These are phyloP conservation scores for Campylorhamphus procurvoides DNA, from an alignment of 2,113 vertebrate species.

Conservation along the genomic window DNA sequence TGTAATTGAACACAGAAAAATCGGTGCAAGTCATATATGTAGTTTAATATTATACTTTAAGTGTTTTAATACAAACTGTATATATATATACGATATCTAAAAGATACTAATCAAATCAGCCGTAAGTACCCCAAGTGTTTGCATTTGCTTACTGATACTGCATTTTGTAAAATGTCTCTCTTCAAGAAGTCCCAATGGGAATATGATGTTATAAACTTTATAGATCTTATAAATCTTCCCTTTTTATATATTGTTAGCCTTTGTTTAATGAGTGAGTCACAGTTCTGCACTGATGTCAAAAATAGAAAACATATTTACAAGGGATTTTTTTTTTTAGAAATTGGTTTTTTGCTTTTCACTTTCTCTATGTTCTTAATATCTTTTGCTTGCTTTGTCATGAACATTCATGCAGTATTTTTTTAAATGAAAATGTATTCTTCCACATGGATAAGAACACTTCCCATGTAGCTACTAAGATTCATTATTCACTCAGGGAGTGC, in stretches of 20 bases:
- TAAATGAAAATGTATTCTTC: neutral
- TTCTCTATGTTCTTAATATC: neutral
- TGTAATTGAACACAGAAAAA: neutral
- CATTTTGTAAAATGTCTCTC: neutral
- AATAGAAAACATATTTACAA: neutral
- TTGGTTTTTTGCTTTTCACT: neutral
- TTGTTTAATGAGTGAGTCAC: neutral
- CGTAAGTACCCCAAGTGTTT: neutral
- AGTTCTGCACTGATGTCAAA: neutral
- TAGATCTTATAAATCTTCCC: neutral
- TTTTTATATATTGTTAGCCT: neutral
- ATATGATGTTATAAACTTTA: neutral
- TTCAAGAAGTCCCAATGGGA: neutral
- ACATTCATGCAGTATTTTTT: neutral
- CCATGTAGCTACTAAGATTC: neutral
- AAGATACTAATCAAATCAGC: neutral
- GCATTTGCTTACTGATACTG: neutral
- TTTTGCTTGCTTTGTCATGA: neutral
- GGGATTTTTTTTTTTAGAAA: accelerated
- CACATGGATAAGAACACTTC: neutral
- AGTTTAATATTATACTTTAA: neutral
- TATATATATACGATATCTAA: neutral
- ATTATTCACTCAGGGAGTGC: neutral
- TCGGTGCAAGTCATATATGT: neutral
- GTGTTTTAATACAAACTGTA: neutral